These are phyloP conservation scores for Istiophorus platypterus DNA, from an alignment of 2,113 vertebrate species.

Conservation along the genomic window DNA sequence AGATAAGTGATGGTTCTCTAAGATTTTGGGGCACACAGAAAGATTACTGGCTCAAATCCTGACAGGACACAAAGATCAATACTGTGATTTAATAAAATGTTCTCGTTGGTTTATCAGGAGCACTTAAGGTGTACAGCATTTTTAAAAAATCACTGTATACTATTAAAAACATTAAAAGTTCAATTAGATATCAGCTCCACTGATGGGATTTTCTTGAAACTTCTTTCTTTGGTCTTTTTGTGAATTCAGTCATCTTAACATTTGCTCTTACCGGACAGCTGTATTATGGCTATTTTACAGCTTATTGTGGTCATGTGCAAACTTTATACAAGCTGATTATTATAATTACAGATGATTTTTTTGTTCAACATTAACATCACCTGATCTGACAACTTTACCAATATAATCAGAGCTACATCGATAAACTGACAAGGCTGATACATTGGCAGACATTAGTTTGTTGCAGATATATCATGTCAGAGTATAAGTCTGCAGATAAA, in stretches of 20 bases:
- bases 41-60: constrained; percentile 8
- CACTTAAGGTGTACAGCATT: neutral
- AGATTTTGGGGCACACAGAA: constrained; percentile 20
- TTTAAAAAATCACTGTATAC: neutral
- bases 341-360: no score
- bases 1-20: constrained; percentile 15
- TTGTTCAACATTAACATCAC: no score
- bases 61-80: neutral
- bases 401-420: no score
- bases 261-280: neutral
- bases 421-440: no score
- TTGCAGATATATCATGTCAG: no score
- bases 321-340: no score
- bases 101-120: neutral
- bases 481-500: no score
- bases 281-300: neutral
- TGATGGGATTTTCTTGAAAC: neutral
- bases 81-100: neutral
- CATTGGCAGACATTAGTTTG: no score
- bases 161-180: no score
- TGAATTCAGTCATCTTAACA: neutral
- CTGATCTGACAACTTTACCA: no score
- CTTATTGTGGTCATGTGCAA: neutral
- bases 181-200: neutral
- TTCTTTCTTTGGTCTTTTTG: neutral